Conservation (phyloP, 1,140 invertebrate species). For the Drosophila nebulosa region DNA sequence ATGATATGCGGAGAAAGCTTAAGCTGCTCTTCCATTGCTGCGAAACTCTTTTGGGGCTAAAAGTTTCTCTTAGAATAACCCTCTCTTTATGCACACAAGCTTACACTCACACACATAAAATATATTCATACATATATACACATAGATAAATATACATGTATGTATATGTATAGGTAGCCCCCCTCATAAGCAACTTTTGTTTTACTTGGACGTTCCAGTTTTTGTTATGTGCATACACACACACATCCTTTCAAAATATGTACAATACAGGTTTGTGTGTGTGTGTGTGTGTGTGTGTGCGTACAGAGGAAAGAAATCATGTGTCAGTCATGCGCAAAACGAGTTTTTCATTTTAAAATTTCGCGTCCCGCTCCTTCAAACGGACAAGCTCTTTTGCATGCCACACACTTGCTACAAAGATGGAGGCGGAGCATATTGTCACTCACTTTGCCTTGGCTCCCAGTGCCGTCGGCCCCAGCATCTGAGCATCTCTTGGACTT, state of each 20-base stretch:
- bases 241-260: background rate
- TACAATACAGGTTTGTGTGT: slow-evolving; percentile 7
- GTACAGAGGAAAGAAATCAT: slow-evolving; percentile 66
- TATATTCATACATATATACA: background rate
- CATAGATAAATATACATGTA: slow-evolving; percentile 6
- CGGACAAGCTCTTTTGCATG: slow-evolving; percentile 67
- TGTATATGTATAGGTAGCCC: background rate
- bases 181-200: background rate
- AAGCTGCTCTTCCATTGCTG: background rate
- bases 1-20: background rate
- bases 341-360: slow-evolving; percentile 79
- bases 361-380: slow-evolving; percentile 62
- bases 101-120: background rate
- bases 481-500: background rate
- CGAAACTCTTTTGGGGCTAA: background rate
- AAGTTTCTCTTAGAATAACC: background rate
- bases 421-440: slow-evolving; percentile 76
- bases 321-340: slow-evolving; percentile 80
- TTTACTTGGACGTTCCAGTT: slow-evolving; percentile 1
- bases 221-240: slow-evolving; percentile 4
- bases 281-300: slow-evolving; percentile 13
- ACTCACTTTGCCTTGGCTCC: slow-evolving; percentile 34
- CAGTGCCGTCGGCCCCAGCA: slow-evolving; percentile 12
- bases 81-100: background rate
- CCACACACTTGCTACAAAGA: slow-evolving; percentile 66